These are phyloP conservation scores for Phycodurus eques DNA, from an alignment of 2,113 vertebrate genomes.

Conservation along the genomic window DNA sequence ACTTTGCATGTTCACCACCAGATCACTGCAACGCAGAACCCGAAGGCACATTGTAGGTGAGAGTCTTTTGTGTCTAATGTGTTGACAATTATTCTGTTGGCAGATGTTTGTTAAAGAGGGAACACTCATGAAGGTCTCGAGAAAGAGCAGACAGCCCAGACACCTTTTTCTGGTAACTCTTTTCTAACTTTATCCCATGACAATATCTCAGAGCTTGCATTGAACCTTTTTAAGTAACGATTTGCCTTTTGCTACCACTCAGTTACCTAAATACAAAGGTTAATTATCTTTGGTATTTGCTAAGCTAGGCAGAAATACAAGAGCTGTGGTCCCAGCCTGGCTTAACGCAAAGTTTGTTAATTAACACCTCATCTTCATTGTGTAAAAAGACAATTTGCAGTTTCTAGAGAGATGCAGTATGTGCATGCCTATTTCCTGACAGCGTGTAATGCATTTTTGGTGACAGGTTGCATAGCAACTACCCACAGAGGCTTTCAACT, in stretches of 20 bases:
- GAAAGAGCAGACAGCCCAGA: constrained; percentile 81
- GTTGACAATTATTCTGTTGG: constrained; percentile 13
- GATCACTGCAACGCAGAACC: constrained; percentile 9
- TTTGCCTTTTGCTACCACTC: not conserved
- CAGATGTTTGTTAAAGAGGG: constrained; percentile 94
- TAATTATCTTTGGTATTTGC: not conserved
- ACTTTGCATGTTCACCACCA: constrained; percentile 21
- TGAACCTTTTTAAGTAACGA: not conserved
- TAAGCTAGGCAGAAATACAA: not conserved
- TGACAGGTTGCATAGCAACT: constrained; percentile 15
- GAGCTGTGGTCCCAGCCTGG: not conserved
- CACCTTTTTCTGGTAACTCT: constrained; percentile 89
- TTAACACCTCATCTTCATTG: constrained; percentile 6
- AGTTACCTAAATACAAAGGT: not conserved
- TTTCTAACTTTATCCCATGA: not conserved
- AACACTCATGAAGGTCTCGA: constrained; percentile 87
- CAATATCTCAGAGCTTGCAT: not conserved
- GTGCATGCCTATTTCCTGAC: constrained; percentile 6
- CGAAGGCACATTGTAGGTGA: not conserved
- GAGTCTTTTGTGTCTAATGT: not conserved
- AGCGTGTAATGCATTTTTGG: not conserved
- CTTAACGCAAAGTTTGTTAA: not conserved
- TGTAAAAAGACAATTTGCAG: not conserved
- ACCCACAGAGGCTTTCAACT: constrained; percentile 2
- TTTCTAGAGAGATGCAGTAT: not conserved